phyloP scores from a whole-genome alignment of 2,113 vertebrate species.

The Maccullochella peelii region DNA sequence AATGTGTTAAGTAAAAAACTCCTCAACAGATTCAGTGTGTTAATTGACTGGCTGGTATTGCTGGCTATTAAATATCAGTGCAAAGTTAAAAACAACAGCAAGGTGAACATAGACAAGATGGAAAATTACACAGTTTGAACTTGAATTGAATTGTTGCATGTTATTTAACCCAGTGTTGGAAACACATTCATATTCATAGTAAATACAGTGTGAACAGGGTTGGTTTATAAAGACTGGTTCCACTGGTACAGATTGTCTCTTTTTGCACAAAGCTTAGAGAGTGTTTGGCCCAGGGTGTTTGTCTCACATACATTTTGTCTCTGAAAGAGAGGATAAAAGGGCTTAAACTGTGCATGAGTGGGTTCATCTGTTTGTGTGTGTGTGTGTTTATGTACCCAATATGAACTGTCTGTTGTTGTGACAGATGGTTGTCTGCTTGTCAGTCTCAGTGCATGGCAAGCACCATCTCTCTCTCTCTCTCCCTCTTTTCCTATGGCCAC shows the following conservation, averaged over 20 bases:
- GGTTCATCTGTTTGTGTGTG: conserved; percentile 5
- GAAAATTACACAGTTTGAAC: background rate
- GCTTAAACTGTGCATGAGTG: conserved; percentile 47
- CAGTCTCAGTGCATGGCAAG: conserved; percentile 25
- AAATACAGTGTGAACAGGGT: background rate
- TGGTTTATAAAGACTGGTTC: conserved; percentile 12
- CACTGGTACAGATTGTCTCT: conserved; percentile 19
- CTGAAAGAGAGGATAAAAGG: conserved; percentile 43
- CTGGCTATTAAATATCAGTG: background rate
- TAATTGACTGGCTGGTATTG: background rate
- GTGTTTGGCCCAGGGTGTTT: conserved; percentile 17
- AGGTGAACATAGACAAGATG: background rate
- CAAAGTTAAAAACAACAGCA: background rate
- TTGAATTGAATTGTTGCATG: too few relatives aligned
- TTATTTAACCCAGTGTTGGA: background rate
- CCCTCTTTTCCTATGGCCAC: conserved; percentile 3
- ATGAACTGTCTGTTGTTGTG: conserved; percentile 53
- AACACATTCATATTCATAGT: background rate
- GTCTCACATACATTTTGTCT: conserved; percentile 45
- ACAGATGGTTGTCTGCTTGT: conserved; percentile 68
- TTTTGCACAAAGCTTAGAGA: conserved; percentile 15
- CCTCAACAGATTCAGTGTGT: background rate
- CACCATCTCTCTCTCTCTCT: background rate
- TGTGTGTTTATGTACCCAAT: conserved; percentile 15
- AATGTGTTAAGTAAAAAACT: background rate